Base-by-base conservation (phyloP, 2,888 invertebrate species). In the Melanophora roralis region DNA sequence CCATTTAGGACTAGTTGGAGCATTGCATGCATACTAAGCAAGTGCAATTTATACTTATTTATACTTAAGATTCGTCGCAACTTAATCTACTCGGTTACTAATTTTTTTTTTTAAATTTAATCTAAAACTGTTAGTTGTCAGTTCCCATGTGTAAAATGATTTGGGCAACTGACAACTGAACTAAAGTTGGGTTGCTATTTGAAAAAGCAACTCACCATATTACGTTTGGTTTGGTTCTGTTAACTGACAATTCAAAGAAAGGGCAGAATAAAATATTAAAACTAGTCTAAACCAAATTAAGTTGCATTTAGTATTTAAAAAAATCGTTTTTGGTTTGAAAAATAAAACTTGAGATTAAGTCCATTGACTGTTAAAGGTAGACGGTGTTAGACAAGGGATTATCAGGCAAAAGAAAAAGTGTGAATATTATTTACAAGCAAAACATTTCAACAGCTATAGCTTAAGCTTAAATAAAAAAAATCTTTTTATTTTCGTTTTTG, bases 1-100 rank as follows among this genome's bases (percentile, higher is more conserved):
- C 45, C 16, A 45, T 75, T 57, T 73, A 55, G 53, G 68, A 27
- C 68, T 75, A 75, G 68, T 60, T 43, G 32, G 11, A 9, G 45
- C 53, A 68, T 68, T 60, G 68, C 68, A 68, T 75, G 68, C 47
- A 45, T 32, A 34, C 9, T 34, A 12, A 8, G 47, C 14, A 57
- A 47, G 57, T 64, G 49, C 55, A 55, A 16, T 32, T 47, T 73
- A 57, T 51, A 71, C 49, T 49, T 47, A 57, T 49, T 49, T 1
- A 32, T 0, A 38, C 65, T 49, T 36, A 49, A 36, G 6, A 16
- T 57, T 40, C 55, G 64, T 55, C 64, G 19, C 14, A 34, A 32
- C 51, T 40, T 32, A 51, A n/a, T 7, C n/a, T 16, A 55, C 32
- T 16, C n/a, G n/a, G n/a, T n/a, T n/a, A n/a, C n/a, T n/a, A n/a